Conservation (phyloP, 1,140 invertebrate genomes). For the Lineus longissimus region DNA sequence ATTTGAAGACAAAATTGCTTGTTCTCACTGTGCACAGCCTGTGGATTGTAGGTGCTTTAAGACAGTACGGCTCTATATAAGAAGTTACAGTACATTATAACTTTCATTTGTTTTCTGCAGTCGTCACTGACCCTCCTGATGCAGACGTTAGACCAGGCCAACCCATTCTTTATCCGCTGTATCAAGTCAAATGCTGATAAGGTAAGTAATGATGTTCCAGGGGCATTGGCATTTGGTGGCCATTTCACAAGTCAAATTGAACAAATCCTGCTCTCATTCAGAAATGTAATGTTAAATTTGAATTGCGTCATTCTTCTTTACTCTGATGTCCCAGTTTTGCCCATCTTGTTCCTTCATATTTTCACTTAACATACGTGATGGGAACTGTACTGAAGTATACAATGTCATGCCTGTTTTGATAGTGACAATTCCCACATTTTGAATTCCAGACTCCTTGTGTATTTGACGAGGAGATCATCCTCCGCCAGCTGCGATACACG, state of each 20-base stretch:
- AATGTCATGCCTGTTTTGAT: no score
- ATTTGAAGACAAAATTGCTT: no score
- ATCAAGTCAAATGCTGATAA: constrained; percentile 94
- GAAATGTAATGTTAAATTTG: no score
- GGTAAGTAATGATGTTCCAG: constrained; percentile 47
- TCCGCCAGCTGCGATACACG: constrained; percentile 81
- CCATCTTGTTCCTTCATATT: constrained; percentile 13
- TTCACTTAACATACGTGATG: neutral
- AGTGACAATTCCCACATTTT: constrained; percentile 16
- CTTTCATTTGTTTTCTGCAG: constrained; percentile 54
- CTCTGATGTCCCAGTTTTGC: neutral
- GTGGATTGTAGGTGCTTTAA: no score
- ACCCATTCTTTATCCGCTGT: constrained; percentile 95
- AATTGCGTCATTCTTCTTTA: neutral
- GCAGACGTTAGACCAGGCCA: constrained; percentile 90
- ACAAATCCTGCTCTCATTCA: no score
- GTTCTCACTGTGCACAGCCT: no score
- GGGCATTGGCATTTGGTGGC: no score
- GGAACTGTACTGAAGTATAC: no score
- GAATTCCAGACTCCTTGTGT: constrained; percentile 79
- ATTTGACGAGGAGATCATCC: constrained; percentile 92
- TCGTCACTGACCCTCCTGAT: constrained; percentile 85
- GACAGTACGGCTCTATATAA: no score
- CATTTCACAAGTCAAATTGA: no score
- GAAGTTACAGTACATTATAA: neutral